Evolutionary conservation across 1,140 invertebrate genomes (phyloP).

Genomic region (Adoxophyes honmai): DNA sequence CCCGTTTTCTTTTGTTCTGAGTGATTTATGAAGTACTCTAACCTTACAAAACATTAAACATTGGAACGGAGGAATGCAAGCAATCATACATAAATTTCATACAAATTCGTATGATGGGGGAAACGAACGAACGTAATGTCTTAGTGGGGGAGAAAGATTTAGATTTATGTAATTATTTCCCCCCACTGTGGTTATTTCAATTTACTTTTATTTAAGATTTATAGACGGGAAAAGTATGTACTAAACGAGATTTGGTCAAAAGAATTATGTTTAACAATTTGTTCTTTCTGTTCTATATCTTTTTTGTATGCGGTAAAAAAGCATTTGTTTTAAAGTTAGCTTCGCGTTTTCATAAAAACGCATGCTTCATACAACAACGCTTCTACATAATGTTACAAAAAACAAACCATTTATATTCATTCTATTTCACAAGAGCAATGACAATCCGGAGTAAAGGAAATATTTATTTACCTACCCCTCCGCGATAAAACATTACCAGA

Average conservation of each 20-base stretch:
- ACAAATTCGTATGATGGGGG: conserved; percentile 24
- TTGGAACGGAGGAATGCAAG: conserved; percentile 39
- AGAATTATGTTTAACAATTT: too few species aligned
- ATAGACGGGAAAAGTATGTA: not conserved
- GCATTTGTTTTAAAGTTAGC: too few species aligned
- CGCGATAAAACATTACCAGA: conserved; percentile 1
- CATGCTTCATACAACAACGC: too few species aligned
- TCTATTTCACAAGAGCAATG: not conserved
- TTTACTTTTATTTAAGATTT: not conserved
- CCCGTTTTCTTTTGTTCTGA: conserved; percentile 49
- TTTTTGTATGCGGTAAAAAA: too few species aligned
- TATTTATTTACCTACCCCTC: conserved; percentile 5
- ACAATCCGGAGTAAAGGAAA: conserved; percentile 4
- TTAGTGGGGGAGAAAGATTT: conserved; percentile 4
- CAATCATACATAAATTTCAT: conserved; percentile 45
- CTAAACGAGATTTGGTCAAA: too few species aligned
- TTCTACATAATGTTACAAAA: not conserved
- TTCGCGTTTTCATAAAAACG: too few species aligned
- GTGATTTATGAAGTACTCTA: conserved; percentile 58
- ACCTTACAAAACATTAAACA: conserved; percentile 62
- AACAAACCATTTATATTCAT: conserved; percentile 3
- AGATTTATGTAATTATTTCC: conserved; percentile 16
- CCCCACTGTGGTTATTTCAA: conserved; percentile 1
- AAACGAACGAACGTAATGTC: conserved; percentile 4
- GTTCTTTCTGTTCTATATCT: too few species aligned